Evolutionary conservation across 2,113 vertebrate species (phyloP).

Genomic region (Eubucco bourcierii): DNA sequence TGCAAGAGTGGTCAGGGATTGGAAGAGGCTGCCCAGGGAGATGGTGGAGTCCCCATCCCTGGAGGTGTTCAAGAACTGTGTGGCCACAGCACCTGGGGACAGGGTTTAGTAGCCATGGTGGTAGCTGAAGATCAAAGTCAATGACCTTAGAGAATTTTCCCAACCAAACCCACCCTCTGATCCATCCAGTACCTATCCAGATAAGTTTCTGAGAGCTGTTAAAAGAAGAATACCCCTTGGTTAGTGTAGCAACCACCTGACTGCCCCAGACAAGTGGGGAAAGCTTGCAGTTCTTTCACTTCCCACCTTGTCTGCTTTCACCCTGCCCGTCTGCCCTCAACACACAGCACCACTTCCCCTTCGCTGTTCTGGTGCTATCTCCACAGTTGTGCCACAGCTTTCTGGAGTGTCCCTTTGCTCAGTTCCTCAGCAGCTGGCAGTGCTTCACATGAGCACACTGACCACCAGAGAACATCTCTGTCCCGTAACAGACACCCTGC

Average conservation of each 20-base stretch:
- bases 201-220: too few species aligned
- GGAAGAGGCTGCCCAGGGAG: too few species aligned
- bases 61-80: too few species aligned
- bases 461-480: background rate
- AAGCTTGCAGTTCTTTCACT: constrained; percentile 20
- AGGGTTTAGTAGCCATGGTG: too few species aligned
- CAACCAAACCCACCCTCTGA: too few species aligned
- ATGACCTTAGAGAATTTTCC: too few species aligned
- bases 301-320: constrained; percentile 45
- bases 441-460: background rate
- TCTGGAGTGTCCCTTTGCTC: background rate
- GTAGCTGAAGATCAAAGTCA: too few species aligned
- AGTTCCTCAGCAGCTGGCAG: background rate
- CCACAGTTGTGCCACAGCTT: too few species aligned
- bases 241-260: constrained; percentile 38
- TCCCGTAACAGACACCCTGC: background rate
- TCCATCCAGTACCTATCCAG: too few species aligned
- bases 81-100: too few species aligned
- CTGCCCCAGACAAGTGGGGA: background rate
- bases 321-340: background rate
- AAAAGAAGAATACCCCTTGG: background rate
- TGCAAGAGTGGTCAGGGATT: too few species aligned
- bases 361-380: background rate
- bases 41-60: too few species aligned
- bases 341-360: background rate